Conservation (phyloP, 2,113 vertebrate species). For the Callospermophilus lateralis region DNA sequence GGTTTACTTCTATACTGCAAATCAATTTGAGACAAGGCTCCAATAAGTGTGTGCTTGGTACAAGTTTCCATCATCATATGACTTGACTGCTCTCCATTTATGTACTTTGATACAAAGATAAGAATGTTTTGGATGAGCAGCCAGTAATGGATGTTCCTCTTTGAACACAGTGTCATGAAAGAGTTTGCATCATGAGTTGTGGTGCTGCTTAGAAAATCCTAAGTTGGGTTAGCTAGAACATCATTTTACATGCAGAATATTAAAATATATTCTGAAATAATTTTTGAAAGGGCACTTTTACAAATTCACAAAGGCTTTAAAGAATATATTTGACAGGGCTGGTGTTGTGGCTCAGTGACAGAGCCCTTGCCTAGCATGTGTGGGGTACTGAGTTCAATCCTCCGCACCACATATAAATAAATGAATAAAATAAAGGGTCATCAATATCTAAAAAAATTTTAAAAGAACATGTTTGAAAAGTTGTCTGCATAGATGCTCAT, state of each 20-base stretch:
- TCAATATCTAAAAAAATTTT: neutral
- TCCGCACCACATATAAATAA: too few species aligned
- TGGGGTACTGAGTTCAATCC: too few species aligned
- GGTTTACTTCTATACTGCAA: neutral
- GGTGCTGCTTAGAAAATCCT: neutral
- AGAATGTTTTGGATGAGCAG: neutral
- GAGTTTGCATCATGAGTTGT: neutral
- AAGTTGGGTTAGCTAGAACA: neutral
- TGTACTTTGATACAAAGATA: neutral
- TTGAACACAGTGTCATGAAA: neutral
- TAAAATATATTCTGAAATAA: neutral
- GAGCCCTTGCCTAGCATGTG: too few species aligned
- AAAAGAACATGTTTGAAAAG: neutral
- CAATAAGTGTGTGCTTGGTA: neutral
- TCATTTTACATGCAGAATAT: neutral
- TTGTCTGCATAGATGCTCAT: neutral
- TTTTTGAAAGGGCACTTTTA: neutral
- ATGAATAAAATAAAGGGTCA: too few species aligned
- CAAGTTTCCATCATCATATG: neutral
- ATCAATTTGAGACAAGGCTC: neutral
- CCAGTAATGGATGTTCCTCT: neutral
- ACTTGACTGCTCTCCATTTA: neutral
- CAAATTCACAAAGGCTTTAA: slow-evolving; percentile 13
- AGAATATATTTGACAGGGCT: neutral
- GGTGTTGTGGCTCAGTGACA: too few species aligned